Evolutionary conservation across 2,113 vertebrate genomes (phyloP), one percentile per base, ranked within the genome.

Genomic region (Heterotis niloticus): DNA sequence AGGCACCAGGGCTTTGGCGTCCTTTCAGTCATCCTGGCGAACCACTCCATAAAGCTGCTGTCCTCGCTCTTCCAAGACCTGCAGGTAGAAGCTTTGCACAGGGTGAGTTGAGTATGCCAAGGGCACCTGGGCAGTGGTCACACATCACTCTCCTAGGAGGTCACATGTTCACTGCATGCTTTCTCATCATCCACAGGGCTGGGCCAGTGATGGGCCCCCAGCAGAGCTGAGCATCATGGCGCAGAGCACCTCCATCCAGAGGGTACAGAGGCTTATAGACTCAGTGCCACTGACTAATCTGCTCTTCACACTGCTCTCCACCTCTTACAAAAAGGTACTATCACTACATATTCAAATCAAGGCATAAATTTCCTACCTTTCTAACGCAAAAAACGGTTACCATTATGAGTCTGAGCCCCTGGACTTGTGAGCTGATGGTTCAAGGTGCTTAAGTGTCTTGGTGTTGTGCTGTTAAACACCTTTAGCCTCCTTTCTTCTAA

Each of bases 1-100:
- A 99, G 98, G 79, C 98, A 99, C 80, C 96, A 98, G 87, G 98
- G 97, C 0, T 99, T 99, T 89, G 96, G 98, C 28, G 96, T 98
- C 64, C 90, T 99, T 54, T 98, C 97, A 0, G 98, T 99, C 28
- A 95, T 99, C 81, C 67, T 99, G 84, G 98, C 97, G 78, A 99
- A 99, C 86, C 96, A 99, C 13, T 94, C 97, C 51, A 96, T 99
- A 89, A 98, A 95, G 81, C 88, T 99, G 80, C 88, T 99, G 72
- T 95, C 95, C 0, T 98, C 96, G 0, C 95, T 99, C 52, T 99
- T 99, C 87, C 96, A 99, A 85, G 98, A 99, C 86, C 89, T 99
- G 76, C 98, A 99, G 79, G 96, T 99, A 64, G 97, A 99, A 79
- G 96, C 98, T 0, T 85, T 98, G 76, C 95, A 99, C 84, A 92